phyloP scores from a whole-genome alignment of 2,888 invertebrate genomes.

The Thera britannica region DNA sequence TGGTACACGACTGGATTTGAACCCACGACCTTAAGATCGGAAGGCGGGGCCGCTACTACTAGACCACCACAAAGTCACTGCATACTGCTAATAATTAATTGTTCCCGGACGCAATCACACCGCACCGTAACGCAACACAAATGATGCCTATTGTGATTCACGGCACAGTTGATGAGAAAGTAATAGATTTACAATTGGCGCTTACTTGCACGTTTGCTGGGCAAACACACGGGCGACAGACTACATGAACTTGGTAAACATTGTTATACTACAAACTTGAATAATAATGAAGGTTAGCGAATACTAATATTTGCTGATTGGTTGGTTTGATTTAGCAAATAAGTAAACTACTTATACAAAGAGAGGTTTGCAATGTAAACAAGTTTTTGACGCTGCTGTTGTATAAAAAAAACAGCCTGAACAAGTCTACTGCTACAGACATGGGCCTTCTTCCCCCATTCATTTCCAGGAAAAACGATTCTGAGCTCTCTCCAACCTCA shows the following conservation, averaged over 20 bases:
- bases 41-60: too few relatives aligned
- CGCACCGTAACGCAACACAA: constrained; percentile 26
- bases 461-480: too few relatives aligned
- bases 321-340: neutral
- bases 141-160: constrained; percentile 5
- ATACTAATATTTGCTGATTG: neutral
- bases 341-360: neutral
- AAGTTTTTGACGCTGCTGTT: too few relatives aligned
- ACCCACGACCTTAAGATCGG: too few relatives aligned
- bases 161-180: constrained; percentile 2
- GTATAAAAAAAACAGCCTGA: too few relatives aligned
- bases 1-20: too few relatives aligned
- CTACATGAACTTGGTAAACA: neutral
- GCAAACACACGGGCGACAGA: neutral
- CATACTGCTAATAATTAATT: constrained; percentile 12
- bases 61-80: too few relatives aligned
- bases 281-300: neutral
- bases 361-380: neutral
- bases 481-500: too few relatives aligned
- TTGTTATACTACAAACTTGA: neutral
- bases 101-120: constrained; percentile 25
- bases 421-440: too few relatives aligned
- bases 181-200: neutral
- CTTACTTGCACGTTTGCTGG: neutral
- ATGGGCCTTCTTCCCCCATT: too few relatives aligned